A percentile compares a stretch with the other conserved stretches of the same genome.
phyloP scores from a whole-genome alignment of 2,113 vertebrate genomes.

The Perognathus longimembris region DNA sequence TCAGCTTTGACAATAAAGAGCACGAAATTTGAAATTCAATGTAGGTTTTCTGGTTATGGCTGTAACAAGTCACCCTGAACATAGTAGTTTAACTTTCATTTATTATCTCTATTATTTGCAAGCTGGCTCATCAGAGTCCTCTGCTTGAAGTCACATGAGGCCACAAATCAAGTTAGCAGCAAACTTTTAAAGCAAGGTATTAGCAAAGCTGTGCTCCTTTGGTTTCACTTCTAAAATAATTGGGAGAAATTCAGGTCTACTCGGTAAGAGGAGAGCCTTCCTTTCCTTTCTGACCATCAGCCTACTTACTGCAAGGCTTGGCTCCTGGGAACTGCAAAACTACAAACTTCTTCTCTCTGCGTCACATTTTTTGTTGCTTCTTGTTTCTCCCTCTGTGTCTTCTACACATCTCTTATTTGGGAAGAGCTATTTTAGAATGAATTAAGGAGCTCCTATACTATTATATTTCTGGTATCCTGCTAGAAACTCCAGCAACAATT shows the following conservation, averaged over 20 bases:
- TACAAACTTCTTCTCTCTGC: too few relatives aligned
- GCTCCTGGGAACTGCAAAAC: neutral
- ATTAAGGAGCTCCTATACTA: neutral
- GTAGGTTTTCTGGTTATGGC: neutral
- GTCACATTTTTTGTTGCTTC: neutral
- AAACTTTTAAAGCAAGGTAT: too few relatives aligned
- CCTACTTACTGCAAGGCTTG: neutral
- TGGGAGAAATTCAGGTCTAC: neutral
- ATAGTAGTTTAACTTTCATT: neutral
- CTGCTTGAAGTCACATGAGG: neutral
- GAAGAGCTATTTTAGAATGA: neutral
- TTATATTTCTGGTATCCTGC: neutral
- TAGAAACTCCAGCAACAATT: neutral
- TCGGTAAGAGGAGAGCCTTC: neutral
- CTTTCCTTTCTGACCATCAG: neutral
- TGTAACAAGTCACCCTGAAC: neutral
- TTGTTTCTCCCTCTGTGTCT: neutral
- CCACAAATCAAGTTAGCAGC: neutral
- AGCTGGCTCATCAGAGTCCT: neutral
- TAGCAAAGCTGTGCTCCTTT: neutral
- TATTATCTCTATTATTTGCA: neutral
- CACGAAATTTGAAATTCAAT: neutral
- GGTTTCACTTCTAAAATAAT: neutral
- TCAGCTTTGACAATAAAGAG: neutral
- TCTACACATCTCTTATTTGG: neutral